These are phyloP conservation scores for Falco naumanni DNA, from an alignment of 2,797 vertebrate species.

Conservation along the genomic window DNA sequence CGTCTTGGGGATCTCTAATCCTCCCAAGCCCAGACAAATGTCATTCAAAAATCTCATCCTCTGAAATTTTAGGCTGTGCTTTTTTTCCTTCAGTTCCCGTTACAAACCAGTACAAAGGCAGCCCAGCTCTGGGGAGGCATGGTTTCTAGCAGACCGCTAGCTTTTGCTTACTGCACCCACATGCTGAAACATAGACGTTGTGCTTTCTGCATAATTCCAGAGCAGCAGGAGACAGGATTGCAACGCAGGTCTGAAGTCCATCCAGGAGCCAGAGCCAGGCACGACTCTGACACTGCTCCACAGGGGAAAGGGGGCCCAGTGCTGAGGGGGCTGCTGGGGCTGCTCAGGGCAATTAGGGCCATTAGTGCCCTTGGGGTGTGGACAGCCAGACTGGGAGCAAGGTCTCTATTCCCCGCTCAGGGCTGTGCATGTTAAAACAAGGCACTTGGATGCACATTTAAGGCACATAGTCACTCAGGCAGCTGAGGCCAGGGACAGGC, in stretches of 20 bases:
- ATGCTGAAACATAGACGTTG: rapidly evolving
- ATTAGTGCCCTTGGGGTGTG: background rate
- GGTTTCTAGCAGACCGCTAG: background rate
- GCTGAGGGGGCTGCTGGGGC: background rate
- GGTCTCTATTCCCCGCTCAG: background rate
- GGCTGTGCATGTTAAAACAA: background rate
- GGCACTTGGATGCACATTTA: background rate
- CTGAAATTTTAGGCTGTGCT: background rate
- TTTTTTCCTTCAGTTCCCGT: background rate
- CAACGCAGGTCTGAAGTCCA: background rate
- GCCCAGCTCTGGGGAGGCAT: background rate
- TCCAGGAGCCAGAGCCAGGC: background rate
- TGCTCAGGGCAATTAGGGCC: background rate
- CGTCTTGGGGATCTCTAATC: background rate
- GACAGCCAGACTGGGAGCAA: background rate
- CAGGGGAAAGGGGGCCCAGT: rapidly evolving
- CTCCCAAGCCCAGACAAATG: background rate
- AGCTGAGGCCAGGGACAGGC: background rate
- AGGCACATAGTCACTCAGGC: background rate
- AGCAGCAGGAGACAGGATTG: background rate
- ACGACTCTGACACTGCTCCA: background rate
- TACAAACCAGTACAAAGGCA: background rate
- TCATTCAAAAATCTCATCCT: background rate
- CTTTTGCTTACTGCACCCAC: background rate
- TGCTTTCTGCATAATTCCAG: background rate